phyloP scores from a whole-genome alignment of 2,797 vertebrate genomes.

The Ambastaia sidthimunki region DNA sequence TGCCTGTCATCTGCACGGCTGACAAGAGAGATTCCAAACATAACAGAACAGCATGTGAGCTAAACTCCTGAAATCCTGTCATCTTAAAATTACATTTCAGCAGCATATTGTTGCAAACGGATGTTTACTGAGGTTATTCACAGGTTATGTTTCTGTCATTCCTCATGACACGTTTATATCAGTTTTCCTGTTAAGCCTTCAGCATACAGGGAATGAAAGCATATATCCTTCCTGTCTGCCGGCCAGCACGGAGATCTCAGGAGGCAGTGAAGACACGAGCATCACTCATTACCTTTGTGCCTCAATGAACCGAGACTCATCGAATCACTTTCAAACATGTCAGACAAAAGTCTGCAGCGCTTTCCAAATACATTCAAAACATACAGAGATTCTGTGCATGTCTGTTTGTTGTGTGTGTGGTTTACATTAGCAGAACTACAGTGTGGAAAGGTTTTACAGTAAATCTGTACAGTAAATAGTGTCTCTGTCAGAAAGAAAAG shows the following conservation, averaged over 20 bases:
- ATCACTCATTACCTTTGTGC: neutral
- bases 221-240: slow-evolving; percentile 1
- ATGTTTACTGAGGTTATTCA: slow-evolving; percentile 48
- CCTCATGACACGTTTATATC: slow-evolving; percentile 52
- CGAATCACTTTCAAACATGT: neutral
- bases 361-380: neutral
- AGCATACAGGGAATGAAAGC: slow-evolving; percentile 1
- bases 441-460: neutral
- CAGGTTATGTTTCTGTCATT: slow-evolving; percentile 53
- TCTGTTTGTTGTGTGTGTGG: slow-evolving; percentile 2
- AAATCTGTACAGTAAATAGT: slow-evolving; percentile 44
- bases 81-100: slow-evolving; percentile 77
- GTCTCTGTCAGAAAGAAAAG: slow-evolving; percentile 67
- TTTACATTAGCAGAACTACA: neutral
- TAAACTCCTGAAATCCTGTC: slow-evolving; percentile 68
- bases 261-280: slow-evolving; percentile 12
- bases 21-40: neutral
- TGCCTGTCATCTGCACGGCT: neutral
- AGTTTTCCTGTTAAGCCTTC: slow-evolving; percentile 45
- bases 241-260: slow-evolving; percentile 17
- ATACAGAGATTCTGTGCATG: neutral
- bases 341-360: neutral
- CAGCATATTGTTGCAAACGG: slow-evolving; percentile 78
- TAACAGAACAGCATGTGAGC: neutral
- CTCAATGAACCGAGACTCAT: neutral